Conservation (phyloP, 2,888 invertebrate genomes). For the Macrophya annulata region DNA sequence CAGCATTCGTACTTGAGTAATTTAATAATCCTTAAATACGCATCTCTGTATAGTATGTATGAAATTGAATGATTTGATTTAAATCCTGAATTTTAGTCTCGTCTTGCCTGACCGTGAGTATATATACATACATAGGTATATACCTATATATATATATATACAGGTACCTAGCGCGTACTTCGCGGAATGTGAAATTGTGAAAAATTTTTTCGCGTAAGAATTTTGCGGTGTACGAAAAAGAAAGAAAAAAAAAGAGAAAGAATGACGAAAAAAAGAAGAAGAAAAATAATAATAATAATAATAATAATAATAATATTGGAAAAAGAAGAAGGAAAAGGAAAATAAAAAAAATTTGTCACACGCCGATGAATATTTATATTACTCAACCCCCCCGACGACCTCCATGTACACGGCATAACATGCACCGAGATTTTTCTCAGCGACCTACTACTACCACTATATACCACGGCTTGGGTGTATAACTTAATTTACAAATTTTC, state of each 20-base stretch:
- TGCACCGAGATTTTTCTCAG: background rate
- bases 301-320: too few species aligned
- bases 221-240: background rate
- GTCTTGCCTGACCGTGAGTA: background rate
- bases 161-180: background rate
- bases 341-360: background rate
- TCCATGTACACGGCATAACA: background rate
- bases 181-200: slow-evolving; percentile 18
- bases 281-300: too few species aligned
- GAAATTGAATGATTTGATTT: slow-evolving; percentile 4
- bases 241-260: background rate
- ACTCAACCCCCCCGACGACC: background rate
- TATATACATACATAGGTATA: background rate
- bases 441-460: background rate
- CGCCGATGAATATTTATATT: slow-evolving; percentile 44
- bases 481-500: slow-evolving; percentile 47
- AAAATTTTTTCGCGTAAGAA: slow-evolving; percentile 7
- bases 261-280: background rate
- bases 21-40: slow-evolving; percentile 45
- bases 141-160: background rate
- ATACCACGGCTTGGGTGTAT: background rate
- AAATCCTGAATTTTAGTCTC: slow-evolving; percentile 4
- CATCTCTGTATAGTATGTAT: background rate
- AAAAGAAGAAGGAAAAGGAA: background rate
- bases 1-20: background rate